phyloP scores from a whole-genome alignment of 2,797 vertebrate genomes.

The Poecilia wingei region DNA sequence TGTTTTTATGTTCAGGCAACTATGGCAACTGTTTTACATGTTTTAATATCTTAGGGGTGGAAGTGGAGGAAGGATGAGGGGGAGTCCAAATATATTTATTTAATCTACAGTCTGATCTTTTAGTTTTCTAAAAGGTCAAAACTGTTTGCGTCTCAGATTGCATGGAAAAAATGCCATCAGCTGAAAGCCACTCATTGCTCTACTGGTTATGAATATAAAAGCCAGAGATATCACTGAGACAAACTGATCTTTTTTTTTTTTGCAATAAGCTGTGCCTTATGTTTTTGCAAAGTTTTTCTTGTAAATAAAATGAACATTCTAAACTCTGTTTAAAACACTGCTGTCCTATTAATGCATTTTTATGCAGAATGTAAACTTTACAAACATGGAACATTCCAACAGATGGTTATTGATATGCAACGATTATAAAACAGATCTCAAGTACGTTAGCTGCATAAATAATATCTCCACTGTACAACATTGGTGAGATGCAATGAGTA shows the following conservation, averaged over 20 bases:
- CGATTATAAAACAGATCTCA: not conserved
- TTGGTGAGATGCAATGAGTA: not conserved
- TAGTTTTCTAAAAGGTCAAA: not conserved
- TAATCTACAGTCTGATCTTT: not conserved
- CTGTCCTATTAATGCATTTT: too few relatives aligned
- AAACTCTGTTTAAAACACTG: not conserved
- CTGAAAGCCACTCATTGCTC: not conserved
- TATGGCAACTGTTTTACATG: not conserved
- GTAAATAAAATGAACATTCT: not conserved
- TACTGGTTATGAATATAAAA: not conserved
- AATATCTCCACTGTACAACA: not conserved
- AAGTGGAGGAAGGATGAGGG: not conserved
- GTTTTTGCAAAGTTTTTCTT: not conserved
- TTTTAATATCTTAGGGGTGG: not conserved
- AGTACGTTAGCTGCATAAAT: not conserved
- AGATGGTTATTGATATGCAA: not conserved
- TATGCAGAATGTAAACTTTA: not conserved
- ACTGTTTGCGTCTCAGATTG: not conserved
- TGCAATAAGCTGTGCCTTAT: not conserved
- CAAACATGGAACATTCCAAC: not conserved
- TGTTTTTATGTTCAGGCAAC: not conserved
- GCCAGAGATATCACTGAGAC: not conserved
- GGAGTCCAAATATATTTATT: not conserved
- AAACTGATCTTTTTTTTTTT: not conserved
- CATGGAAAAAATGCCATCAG: not conserved